Evolutionary conservation across 2,888 invertebrate species (phyloP).

Genomic region (Melolontha melolontha): DNA sequence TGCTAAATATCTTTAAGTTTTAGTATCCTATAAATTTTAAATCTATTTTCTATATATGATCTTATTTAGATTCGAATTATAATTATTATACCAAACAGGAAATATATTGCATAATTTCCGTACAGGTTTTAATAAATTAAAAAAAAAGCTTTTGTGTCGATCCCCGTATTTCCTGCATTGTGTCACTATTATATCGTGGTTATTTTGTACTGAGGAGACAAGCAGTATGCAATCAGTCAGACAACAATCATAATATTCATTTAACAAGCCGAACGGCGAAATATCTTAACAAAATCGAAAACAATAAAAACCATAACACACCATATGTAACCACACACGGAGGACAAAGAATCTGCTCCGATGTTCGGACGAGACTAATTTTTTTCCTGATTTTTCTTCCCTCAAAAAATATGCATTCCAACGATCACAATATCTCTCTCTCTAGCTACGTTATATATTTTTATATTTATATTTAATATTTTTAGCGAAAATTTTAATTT

Average conservation of each 20-base stretch:
- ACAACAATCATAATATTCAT: slow-evolving; percentile 64
- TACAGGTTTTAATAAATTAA: no score
- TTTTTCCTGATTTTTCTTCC: slow-evolving; percentile 11
- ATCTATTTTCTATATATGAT: no score
- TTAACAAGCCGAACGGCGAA: slow-evolving; percentile 64
- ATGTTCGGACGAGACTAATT: slow-evolving; percentile 16
- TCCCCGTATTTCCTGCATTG: slow-evolving; percentile 4
- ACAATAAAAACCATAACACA: slow-evolving; percentile 62
- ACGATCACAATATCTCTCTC: slow-evolving; percentile 9
- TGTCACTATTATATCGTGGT: slow-evolving; percentile 60
- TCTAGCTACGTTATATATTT: slow-evolving; percentile 13
- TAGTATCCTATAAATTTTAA: no score
- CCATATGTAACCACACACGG: slow-evolving; percentile 56
- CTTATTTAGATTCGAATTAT: no score
- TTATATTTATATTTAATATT: not conserved
- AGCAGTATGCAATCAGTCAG: slow-evolving; percentile 64
- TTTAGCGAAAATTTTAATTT: slow-evolving; percentile 4
- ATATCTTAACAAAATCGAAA: slow-evolving; percentile 55
- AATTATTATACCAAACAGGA: no score
- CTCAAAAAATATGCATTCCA: not conserved
- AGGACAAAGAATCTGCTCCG: slow-evolving; percentile 45
- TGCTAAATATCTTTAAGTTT: no score
- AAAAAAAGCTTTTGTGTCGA: slow-evolving; percentile 5
- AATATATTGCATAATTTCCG: no score
- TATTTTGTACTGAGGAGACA: slow-evolving; percentile 65